Base-by-base conservation (phyloP, 2,888 invertebrate genomes). In the Oxyteleia sp. region DNA sequence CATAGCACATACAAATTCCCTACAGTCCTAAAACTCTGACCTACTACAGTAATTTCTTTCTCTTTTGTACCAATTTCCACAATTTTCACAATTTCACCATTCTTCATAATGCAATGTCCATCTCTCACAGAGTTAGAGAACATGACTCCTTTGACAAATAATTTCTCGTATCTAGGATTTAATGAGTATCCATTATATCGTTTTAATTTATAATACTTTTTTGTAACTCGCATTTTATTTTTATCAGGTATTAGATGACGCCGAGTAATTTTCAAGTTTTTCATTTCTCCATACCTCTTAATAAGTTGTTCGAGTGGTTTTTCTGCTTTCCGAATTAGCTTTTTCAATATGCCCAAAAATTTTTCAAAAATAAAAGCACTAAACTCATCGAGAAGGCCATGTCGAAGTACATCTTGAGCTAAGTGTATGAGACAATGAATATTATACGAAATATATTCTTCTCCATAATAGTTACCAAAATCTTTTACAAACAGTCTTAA, bases 401-500 rank as follows among this genome's bases (percentile, higher is more conserved):
- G 68, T 4, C 26, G 5, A n/a, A 11, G 13, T n/a, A 55, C 53
- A 53, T 68, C 41, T 15, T 68, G 11, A 26, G 29, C 53, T 15
- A 68, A 43, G 18, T 68, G 68, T 16, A 68, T 61, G 0, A 43
- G 11, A 35, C 57, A 45, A 49, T 72, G 71, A 0, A 72, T 55
- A 16, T 76, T 76, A n/a, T 76, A 64, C 23, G 75, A 76, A 2
- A 76, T 26, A 23, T 55, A 45, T 38, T 66, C 64, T 23, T 47
- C 26, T 5, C 75, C 75, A 15, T 76, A 76, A 45, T 29, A 18
- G 1, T 51, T 26, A 1, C 7, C 75, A 18, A 76, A 66, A 0
- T 43, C 15, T 10, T 0, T 0, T 1, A 57, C 55, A 49, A 76
- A 76, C 0, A 0, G 15, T 1, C 20, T 4, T 0, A 66, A 5